Conservation (phyloP, 2,888 invertebrate genomes). For the Oxytorus armatus region DNA sequence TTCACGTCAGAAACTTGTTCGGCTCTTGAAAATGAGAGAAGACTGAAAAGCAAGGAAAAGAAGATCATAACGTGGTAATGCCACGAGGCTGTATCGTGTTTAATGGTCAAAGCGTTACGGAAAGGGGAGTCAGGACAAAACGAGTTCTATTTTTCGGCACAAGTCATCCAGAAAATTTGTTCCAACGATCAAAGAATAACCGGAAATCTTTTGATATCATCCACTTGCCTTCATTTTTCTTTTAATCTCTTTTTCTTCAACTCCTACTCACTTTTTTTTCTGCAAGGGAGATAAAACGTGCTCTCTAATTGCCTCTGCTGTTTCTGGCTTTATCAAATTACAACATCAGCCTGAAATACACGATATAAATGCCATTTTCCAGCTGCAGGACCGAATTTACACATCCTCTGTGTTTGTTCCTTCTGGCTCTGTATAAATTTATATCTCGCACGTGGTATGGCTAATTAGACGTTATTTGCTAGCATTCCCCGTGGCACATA, state of each 20-base stretch:
- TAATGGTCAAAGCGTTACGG: conserved; percentile 7
- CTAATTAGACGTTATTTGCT: conserved; percentile 19
- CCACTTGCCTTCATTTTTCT: background rate
- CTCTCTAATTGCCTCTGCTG: background rate
- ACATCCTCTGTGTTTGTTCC: no score
- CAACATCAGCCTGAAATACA: background rate
- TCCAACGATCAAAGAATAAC: conserved; percentile 38
- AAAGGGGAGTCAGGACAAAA: conserved; percentile 14
- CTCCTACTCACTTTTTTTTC: background rate
- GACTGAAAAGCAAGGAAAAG: background rate
- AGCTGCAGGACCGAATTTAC: no score
- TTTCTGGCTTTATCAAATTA: background rate
- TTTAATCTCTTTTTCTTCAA: background rate
- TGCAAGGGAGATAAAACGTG: background rate
- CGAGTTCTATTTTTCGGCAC: conserved; percentile 19
- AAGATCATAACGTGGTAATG: no score
- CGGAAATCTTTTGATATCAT: conserved; percentile 3
- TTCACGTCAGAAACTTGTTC: conserved; percentile 6
- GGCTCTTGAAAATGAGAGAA: background rate
- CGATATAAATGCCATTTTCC: background rate
- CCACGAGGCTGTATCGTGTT: conserved; percentile 5
- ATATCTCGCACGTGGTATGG: background rate
- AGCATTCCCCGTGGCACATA: background rate
- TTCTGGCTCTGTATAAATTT: no score
- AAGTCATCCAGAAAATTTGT: conserved; percentile 48